Conservation (phyloP, 2,888 invertebrate genomes). For the Phorcus lineatus region DNA sequence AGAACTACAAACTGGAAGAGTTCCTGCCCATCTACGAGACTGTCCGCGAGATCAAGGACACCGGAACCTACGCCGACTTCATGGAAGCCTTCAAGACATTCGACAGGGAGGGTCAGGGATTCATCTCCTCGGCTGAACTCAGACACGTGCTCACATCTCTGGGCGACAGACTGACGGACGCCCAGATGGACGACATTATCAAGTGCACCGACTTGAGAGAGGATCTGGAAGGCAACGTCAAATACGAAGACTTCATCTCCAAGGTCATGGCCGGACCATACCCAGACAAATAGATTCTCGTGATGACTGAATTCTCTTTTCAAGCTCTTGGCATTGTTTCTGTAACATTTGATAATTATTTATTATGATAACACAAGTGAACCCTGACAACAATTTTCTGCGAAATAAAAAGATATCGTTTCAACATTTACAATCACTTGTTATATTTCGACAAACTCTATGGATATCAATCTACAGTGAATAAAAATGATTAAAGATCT, state of each 20-base stretch:
- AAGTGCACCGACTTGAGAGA: constrained; percentile 76
- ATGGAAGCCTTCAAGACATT: constrained; percentile 99
- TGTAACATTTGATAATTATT: too few relatives aligned
- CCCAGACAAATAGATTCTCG: constrained; percentile 2
- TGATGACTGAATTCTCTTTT: too few relatives aligned
- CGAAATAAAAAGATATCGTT: too few relatives aligned
- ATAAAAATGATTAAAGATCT: too few relatives aligned
- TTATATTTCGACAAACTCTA: too few relatives aligned
- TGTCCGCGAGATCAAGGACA: constrained; percentile 97
- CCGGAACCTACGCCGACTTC: constrained; percentile 98
- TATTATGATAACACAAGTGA: too few relatives aligned
- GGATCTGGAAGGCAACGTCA: constrained; percentile 78
- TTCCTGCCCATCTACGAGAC: constrained; percentile 99
- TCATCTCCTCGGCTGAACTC: constrained; percentile 97
- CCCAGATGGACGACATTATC: constrained; percentile 77
- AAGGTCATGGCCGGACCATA: constrained; percentile 21
- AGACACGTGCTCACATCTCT: constrained; percentile 95
- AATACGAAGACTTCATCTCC: constrained; percentile 73
- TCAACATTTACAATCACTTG: too few relatives aligned
- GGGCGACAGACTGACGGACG: constrained; percentile 79
- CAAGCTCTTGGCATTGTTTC: too few relatives aligned
- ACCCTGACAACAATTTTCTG: too few relatives aligned
- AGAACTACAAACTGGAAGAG: constrained; percentile 94
- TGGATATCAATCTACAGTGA: too few relatives aligned
- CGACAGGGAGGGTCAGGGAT: constrained; percentile 98